A percentile compares a stretch with the other conserved stretches of the same genome.
These are phyloP conservation scores for Drosophila triauraria DNA, from an alignment of 1,140 invertebrate species.

Conservation along the genomic window DNA sequence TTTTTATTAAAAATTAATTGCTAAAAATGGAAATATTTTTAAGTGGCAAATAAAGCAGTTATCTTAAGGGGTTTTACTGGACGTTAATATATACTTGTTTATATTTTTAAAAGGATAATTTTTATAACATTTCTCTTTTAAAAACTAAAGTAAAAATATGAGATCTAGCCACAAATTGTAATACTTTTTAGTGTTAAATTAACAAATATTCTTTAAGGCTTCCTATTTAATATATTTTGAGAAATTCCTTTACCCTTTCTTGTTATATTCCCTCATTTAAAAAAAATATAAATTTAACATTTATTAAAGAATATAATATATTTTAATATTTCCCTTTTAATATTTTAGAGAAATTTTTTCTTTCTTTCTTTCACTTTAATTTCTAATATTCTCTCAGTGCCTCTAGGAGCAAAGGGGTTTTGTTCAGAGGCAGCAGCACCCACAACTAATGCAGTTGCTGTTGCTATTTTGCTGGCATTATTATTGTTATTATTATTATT, in stretches of 20 bases:
- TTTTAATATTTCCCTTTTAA: no score
- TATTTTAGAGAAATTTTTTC: not conserved
- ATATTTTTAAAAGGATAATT: no score
- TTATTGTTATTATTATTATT: conserved; percentile 33
- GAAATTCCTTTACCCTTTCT: not conserved
- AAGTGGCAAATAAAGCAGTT: no score
- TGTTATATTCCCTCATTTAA: not conserved
- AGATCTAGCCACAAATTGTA: no score
- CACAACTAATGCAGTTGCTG: conserved; percentile 41
- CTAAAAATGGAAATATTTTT: no score
- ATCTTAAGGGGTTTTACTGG: no score
- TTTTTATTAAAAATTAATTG: no score
- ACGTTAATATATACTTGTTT: no score
- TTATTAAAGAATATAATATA: no score
- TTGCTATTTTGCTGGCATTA: conserved; percentile 25
- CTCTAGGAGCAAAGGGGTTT: conserved; percentile 8
- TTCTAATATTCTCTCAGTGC: not conserved
- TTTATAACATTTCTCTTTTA: no score
- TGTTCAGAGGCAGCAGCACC: conserved; percentile 21
- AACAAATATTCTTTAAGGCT: not conserved
- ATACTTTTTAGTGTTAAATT: not conserved
- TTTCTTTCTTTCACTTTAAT: fast-evolving
- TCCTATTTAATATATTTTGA: not conserved
- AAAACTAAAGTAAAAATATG: no score
- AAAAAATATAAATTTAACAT: no score